Evolutionary conservation across 1,140 invertebrate species (phyloP), one percentile per base, ranked within the genome.

Genomic region (Bombus affinis): DNA sequence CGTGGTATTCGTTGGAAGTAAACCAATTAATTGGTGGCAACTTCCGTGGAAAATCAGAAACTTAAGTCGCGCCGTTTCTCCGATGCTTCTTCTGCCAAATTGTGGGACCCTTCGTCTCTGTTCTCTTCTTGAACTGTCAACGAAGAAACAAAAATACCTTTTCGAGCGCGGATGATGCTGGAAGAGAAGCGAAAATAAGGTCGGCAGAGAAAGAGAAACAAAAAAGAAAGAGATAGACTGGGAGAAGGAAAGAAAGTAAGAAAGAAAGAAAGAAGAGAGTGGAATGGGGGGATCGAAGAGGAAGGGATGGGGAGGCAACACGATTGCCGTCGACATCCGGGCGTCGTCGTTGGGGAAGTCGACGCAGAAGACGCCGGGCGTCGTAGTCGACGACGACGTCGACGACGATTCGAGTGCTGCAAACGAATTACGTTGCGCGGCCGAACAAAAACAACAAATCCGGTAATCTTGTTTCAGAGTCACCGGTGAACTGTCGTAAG

Each of bases 21-120:
- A 92, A 92, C 91, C 90, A 92, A 92, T 92, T 92, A 92, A 92
- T 89, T 78, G 83, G 86, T 65, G 81, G 89, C 68, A 86, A 92
- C 90, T 92, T 92, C 83, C 77, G 84, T 35, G 72, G 88, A 90
- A 90, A 92, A 92, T 92, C 91, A 86, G 86, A 87, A 92, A 92
- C 88, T 92, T 88, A 90, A 89, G 86, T 91, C 78, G 39, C 79
- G 53, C 78, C 72, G 28, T 82, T 81, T 80, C 76, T 37, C 75
- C 78, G 47, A 68, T 85, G 87, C 86, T 92, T 91, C 90, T 92
- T 92, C 88, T 86, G 87, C 88, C 91, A 92, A 92, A 92, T 91
- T 86, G 87, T 88, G 86, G 89, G 78, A 85, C 70, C n/a, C 83
- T 32, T 22, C 28, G 22, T 32, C 42, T 25, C 13, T 75, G 18